Conservation (phyloP, 2,888 invertebrate genomes). For the Stenodera caucasica region DNA sequence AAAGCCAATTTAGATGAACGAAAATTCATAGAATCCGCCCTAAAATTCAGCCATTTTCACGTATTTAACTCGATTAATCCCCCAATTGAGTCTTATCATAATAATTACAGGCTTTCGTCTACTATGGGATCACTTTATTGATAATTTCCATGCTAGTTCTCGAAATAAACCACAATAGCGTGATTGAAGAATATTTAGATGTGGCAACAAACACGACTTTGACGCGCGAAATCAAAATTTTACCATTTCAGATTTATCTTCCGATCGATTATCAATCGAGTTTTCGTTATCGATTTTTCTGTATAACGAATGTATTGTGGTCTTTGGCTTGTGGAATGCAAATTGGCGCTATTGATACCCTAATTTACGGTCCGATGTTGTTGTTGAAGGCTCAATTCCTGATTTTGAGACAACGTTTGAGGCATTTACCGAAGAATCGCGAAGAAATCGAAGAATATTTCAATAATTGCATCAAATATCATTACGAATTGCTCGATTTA, state of each 20-base stretch:
- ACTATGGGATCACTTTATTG: neutral
- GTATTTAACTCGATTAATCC: neutral
- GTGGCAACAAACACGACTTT: neutral
- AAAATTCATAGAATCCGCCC: neutral
- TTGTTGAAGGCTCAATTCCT: neutral
- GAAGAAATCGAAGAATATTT: neutral
- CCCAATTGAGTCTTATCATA: neutral
- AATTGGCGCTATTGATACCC: neutral
- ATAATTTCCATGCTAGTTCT: neutral
- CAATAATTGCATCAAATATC: neutral
- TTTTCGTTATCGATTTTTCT: neutral
- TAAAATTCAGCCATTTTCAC: neutral
- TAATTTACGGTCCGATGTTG: neutral
- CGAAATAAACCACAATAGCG: neutral
- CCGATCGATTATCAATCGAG: neutral
- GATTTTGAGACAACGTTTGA: neutral
- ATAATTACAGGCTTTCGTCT: neutral
- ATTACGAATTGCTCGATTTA: neutral
- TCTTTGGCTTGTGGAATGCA: neutral
- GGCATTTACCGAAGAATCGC: neutral
- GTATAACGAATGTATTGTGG: neutral
- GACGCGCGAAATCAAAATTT: neutral
- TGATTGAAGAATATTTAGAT: neutral
- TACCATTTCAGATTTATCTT: neutral
- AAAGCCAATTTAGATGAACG: neutral